A percentile compares a stretch with the other conserved stretches of the same genome.
Conservation (phyloP, 2,113 vertebrate species). For the Oncorhynchus gorbuscha region DNA sequence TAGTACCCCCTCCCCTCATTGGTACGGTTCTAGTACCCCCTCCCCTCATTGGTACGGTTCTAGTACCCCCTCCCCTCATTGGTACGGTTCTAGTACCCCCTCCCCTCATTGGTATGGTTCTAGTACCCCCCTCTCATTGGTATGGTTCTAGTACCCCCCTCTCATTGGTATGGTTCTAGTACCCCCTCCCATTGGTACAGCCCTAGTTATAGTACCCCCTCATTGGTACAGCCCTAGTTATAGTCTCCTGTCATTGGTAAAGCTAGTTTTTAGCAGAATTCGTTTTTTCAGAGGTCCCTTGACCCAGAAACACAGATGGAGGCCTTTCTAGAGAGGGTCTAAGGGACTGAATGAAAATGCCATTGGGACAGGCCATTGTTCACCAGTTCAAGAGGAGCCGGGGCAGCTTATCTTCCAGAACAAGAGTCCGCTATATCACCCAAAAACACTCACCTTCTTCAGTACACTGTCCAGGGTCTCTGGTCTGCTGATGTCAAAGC, state of each 20-base stretch:
- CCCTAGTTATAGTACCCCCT: background rate
- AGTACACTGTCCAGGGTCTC: conserved; percentile 86
- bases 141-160: too few species aligned
- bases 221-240: too few species aligned
- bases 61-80: too few species aligned
- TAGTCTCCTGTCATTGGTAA: too few species aligned
- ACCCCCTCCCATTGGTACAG: too few species aligned
- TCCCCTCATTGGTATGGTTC: too few species aligned
- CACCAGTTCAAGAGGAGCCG: background rate
- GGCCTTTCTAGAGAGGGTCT: conserved; percentile 4
- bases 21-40: background rate
- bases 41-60: too few species aligned
- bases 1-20: too few species aligned
- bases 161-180: too few species aligned
- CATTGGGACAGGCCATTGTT: background rate
- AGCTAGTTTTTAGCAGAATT: conserved; percentile 4
- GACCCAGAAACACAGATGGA: conserved; percentile 21
- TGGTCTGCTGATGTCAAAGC: conserved; percentile 85
- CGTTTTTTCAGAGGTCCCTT: conserved; percentile 14
- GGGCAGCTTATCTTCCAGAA: background rate
- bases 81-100: too few species aligned
- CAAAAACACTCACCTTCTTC: conserved; percentile 76
- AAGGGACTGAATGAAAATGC: conserved; percentile 10
- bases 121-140: too few species aligned
- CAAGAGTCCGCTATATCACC: background rate